These are phyloP conservation scores for Tenthredo notha DNA, from an alignment of 2,888 invertebrate species.

Conservation along the genomic window DNA sequence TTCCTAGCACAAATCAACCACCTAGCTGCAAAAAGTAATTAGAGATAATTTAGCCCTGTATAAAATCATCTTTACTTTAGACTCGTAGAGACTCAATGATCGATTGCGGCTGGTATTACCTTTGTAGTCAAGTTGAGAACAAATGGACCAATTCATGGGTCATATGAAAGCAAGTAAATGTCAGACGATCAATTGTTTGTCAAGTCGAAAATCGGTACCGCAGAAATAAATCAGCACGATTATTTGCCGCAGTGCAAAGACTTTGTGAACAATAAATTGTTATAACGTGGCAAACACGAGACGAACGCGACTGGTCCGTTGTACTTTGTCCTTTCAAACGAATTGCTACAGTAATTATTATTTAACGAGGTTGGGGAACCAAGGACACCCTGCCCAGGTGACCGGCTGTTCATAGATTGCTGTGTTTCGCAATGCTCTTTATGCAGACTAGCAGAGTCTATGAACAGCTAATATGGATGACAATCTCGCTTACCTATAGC, in stretches of 20 bases:
- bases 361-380: slow-evolving; percentile 41
- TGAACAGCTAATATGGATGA: neutral
- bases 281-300: slow-evolving; percentile 3
- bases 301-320: neutral
- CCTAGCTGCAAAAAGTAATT: neutral
- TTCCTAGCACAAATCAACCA: neutral
- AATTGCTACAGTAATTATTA: slow-evolving; percentile 35
- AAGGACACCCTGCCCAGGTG: slow-evolving; percentile 25
- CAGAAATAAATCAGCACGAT: slow-evolving; percentile 10
- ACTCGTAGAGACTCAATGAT: neutral
- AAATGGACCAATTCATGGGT: slow-evolving; percentile 29
- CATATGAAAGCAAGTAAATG: slow-evolving; percentile 25
- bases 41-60: neutral
- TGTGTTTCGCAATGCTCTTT: slow-evolving; percentile 4
- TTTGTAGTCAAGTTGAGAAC: neutral
- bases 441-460: slow-evolving; percentile 19
- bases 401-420: neutral
- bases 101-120: neutral
- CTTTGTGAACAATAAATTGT: neutral
- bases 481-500: neutral
- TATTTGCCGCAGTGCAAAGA: neutral
- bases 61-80: neutral
- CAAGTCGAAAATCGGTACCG: slow-evolving; percentile 1
- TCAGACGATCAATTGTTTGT: slow-evolving; percentile 18
- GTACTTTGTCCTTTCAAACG: slow-evolving; percentile 45